phyloP scores from a whole-genome alignment of 2,797 vertebrate species.

The Crax fasciolata region DNA sequence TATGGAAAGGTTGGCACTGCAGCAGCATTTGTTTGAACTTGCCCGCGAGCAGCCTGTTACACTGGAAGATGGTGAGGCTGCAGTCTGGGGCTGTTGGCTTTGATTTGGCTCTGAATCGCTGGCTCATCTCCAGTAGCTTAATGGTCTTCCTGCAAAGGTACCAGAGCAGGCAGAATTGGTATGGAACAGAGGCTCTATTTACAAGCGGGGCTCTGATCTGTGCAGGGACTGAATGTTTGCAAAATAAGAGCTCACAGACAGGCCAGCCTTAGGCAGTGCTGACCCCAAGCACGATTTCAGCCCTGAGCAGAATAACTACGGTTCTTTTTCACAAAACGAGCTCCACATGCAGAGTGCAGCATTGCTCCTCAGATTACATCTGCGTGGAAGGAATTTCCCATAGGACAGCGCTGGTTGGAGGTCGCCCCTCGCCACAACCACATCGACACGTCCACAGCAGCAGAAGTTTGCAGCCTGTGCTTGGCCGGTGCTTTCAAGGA shows the following conservation, averaged over 20 bases:
- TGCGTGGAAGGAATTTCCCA: neutral
- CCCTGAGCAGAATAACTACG: neutral
- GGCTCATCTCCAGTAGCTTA: slow-evolving; percentile 49
- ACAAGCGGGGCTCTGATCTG: neutral
- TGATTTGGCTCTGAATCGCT: slow-evolving; percentile 56
- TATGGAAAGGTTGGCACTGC: slow-evolving; percentile 20
- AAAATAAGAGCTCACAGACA: neutral
- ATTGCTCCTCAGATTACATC: slow-evolving; percentile 3
- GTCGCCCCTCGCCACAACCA: neutral
- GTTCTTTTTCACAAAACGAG: slow-evolving; percentile 1
- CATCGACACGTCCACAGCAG: neutral
- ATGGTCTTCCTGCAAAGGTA: slow-evolving; percentile 48
- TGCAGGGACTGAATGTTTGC: neutral
- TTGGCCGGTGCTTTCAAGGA: neutral
- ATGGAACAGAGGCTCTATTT: slow-evolving; percentile 14
- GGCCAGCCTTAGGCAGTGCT: neutral
- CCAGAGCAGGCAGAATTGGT: slow-evolving; percentile 13
- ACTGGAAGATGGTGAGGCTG: slow-evolving; percentile 8
- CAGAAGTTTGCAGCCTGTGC: neutral
- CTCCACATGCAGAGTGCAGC: neutral
- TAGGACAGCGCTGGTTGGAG: neutral
- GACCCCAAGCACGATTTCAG: slow-evolving; percentile 2
- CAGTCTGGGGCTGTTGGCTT: slow-evolving; percentile 39
- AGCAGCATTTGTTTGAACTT: slow-evolving; percentile 61
- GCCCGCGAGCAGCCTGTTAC: slow-evolving; percentile 34